Base-by-base conservation (phyloP, 1,140 invertebrate species). In the Penaeus indicus region DNA sequence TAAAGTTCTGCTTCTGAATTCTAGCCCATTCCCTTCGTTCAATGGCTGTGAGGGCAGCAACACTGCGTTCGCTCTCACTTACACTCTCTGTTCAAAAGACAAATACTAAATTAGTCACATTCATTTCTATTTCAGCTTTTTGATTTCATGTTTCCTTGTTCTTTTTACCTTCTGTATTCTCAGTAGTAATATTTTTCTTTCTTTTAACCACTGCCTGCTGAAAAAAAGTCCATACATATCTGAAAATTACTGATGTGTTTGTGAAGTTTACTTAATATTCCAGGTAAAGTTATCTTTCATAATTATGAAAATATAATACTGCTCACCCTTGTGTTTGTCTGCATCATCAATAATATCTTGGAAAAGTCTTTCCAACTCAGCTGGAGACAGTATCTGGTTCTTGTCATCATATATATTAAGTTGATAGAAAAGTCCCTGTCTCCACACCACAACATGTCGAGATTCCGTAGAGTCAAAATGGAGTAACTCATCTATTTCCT, bases 321-420 rank as follows among this genome's bases (percentile, higher is more conserved):
- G 82, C 47, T 75, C 90, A 93, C 93, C 92, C 84, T 88, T 72
- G 75, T 92, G 92, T 81, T 92, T 91, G 79, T 92, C 90, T 47
- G 93, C 93, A 92, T 94, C 93, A 25, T 92, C 91, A 8, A 94
- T 91, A 77, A 94, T 94, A 92, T 93, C 94, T 61, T 94, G 91
- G 75, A 94, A 90, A 78, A 93, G 92, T 87, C 93, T 91, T 89
- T 94, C 93, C 69, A 94, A 91, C 38, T 91, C 90, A 42, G 91
- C 86, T 3, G 93, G 92, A 27, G 92, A 90, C 21, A 94, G 85
- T 21, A 94, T 89, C 86, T 92, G 92, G 87, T 94, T 93, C 78
- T 92, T 92, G 0, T 90, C 91, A 91, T 94, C 94, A 92, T 91
- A 93, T 62, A 94, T 91, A 67, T 93, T 92, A 8, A 94, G 27